A percentile compares a stretch with the other conserved stretches of the same genome.
These are phyloP conservation scores for Drosophila bifasciata DNA, from an alignment of 1,140 invertebrate species.

Conservation along the genomic window DNA sequence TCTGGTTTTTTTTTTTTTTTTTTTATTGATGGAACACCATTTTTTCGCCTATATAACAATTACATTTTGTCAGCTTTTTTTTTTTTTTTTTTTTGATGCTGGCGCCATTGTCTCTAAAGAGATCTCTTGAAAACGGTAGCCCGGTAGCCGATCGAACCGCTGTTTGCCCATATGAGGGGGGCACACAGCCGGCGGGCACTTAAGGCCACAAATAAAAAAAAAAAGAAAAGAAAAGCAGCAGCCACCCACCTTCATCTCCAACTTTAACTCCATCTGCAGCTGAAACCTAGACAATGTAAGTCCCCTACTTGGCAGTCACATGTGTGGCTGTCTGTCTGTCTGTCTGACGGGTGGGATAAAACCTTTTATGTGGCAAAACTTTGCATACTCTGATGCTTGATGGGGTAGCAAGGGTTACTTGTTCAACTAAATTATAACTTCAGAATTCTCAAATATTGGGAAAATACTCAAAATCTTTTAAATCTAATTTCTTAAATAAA, in stretches of 20 bases:
- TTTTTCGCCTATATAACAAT: conserved; percentile 75
- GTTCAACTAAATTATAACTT: not conserved
- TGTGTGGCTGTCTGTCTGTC: conserved; percentile 17
- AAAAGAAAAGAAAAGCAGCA: conserved; percentile 33
- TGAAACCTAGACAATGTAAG: conserved; percentile 49
- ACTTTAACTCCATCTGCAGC: too few species aligned
- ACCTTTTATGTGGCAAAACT: conserved; percentile 50
- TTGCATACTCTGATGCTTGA: conserved; percentile 11
- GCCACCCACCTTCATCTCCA: conserved; percentile 57
- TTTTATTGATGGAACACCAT: conserved; percentile 68
- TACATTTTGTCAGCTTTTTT: conserved; percentile 72
- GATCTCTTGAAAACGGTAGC: conserved; percentile 58
- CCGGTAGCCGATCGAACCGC: conserved; percentile 54
- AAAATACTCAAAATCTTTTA: too few species aligned
- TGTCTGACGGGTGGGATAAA: conserved; percentile 40
- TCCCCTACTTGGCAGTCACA: conserved; percentile 53
- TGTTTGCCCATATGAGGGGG: conserved; percentile 37
- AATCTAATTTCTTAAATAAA: too few species aligned
- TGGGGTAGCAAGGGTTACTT: conserved; percentile 8
- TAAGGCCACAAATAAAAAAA: conserved; percentile 10
- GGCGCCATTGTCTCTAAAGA: conserved; percentile 40
- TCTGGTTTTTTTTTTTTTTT: conserved; percentile 35
- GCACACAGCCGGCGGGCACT: conserved; percentile 52
- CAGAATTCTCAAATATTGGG: not conserved
- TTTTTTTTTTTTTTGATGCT: conserved; percentile 44